A percentile compares a stretch with the other conserved stretches of the same genome.
Evolutionary conservation across 2,113 vertebrate species (phyloP).

Genomic region (Sorex fumeus): DNA sequence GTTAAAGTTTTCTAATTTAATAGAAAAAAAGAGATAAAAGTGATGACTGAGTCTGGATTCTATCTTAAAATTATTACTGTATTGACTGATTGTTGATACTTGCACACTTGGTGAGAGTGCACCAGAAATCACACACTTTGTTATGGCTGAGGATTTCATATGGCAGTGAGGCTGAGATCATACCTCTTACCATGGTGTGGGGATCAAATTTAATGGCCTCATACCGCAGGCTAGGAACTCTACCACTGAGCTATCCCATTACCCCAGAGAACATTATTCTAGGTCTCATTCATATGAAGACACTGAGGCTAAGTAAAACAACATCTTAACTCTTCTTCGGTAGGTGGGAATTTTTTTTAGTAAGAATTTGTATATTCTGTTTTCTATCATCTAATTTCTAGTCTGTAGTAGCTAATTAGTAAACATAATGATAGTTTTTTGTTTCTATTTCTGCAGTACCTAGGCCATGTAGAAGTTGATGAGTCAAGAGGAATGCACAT

Average conservation of each 20-base stretch:
- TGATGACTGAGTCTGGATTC: background rate
- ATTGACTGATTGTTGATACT: background rate
- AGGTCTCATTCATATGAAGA: slow-evolving; percentile 53
- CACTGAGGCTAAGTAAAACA: slow-evolving; percentile 26
- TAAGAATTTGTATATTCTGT: slow-evolving; percentile 20
- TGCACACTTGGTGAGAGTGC: no score
- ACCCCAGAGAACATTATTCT: slow-evolving; percentile 40
- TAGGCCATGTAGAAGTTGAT: slow-evolving; percentile 98
- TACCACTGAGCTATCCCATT: no score
- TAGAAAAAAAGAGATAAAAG: no score
- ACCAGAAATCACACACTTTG: no score
- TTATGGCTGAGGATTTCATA: no score
- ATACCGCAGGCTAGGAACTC: no score
- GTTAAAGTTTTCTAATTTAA: slow-evolving; percentile 12
- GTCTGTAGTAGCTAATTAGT: background rate
- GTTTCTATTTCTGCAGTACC: slow-evolving; percentile 90
- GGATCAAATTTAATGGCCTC: no score
- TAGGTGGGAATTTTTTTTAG: background rate
- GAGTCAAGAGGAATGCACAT: slow-evolving; percentile 99
- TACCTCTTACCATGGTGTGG: no score
- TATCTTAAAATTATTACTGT: slow-evolving; percentile 12
- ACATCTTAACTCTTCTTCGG: slow-evolving; percentile 34
- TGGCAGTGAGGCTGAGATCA: no score
- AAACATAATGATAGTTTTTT: background rate
- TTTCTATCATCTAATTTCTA: slow-evolving; percentile 31